Percentiles rank a stretch among this genome's conserved stretches.
phyloP scores from a whole-genome alignment of 1,140 invertebrate species.

The Drosophila ironensis region DNA sequence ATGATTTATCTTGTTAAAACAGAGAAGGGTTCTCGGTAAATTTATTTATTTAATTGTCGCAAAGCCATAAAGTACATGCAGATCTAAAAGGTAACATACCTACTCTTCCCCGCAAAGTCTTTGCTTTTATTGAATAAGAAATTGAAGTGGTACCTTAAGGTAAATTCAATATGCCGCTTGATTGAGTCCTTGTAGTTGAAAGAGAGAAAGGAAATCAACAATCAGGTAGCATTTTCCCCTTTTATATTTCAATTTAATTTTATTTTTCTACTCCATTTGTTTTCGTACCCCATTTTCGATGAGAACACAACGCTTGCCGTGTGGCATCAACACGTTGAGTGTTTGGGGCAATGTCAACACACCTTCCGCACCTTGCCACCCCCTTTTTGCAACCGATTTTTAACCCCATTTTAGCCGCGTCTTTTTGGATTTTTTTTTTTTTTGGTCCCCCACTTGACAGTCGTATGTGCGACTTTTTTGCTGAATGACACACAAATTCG shows the following conservation, averaged over 20 bases:
- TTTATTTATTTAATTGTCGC: slow-evolving; percentile 13
- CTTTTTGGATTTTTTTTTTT: too few species aligned
- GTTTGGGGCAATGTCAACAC: slow-evolving; percentile 41
- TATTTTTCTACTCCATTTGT: slow-evolving; percentile 56
- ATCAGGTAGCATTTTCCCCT: slow-evolving; percentile 10
- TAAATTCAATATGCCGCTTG: background rate
- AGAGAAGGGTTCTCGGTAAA: background rate
- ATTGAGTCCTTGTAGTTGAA: background rate
- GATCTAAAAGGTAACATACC: too few species aligned
- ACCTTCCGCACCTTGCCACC: background rate
- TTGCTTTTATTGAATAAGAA: too few species aligned
- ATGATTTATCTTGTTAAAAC: slow-evolving; percentile 16
- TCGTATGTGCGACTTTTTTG: slow-evolving; percentile 46
- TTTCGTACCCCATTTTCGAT: slow-evolving; percentile 21
- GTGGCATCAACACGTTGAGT: slow-evolving; percentile 7
- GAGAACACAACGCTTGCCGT: background rate
- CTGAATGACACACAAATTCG: slow-evolving; percentile 70
- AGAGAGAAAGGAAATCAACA: slow-evolving; percentile 3
- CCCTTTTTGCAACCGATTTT: background rate
- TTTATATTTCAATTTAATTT: slow-evolving; percentile 52
- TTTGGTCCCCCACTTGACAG: background rate
- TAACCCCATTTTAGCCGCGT: background rate
- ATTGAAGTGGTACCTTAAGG: background rate
- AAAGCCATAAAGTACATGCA: background rate
- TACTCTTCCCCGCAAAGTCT: too few species aligned